Evolutionary conservation across 2,113 vertebrate genomes (phyloP).

Genomic region (Thamnophis sirtalis): DNA sequence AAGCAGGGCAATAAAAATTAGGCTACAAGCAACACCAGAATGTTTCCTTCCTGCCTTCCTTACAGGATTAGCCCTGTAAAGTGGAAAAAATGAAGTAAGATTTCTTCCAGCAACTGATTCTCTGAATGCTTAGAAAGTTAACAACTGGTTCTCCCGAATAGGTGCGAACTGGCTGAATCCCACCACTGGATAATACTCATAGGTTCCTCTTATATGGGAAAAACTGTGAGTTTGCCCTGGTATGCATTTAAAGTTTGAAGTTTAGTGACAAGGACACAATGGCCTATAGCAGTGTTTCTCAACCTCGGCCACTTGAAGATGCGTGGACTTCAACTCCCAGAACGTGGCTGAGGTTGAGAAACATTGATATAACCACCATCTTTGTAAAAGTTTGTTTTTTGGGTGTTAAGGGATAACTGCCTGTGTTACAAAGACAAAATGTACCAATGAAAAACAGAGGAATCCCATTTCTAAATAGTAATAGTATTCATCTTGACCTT

Average conservation of each 20-base stretch:
- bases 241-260: neutral
- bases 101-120: no score
- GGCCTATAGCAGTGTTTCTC: neutral
- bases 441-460: neutral
- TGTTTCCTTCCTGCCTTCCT: no score
- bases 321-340: neutral
- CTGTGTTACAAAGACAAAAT: constrained; percentile 3
- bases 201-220: neutral
- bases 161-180: no score
- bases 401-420: neutral
- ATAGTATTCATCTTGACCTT: neutral
- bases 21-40: no score
- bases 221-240: neutral
- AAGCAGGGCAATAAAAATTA: no score
- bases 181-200: neutral
- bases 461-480: neutral
- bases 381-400: neutral
- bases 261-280: neutral
- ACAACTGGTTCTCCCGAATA: no score
- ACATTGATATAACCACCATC: neutral
- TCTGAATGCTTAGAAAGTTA: no score
- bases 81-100: no score
- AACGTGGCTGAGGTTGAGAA: neutral
- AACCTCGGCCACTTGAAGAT: neutral
- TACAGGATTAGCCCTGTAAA: no score